These are phyloP conservation scores for Callopanchax toddi DNA, from an alignment of 2,113 vertebrate genomes.

Conservation along the genomic window DNA sequence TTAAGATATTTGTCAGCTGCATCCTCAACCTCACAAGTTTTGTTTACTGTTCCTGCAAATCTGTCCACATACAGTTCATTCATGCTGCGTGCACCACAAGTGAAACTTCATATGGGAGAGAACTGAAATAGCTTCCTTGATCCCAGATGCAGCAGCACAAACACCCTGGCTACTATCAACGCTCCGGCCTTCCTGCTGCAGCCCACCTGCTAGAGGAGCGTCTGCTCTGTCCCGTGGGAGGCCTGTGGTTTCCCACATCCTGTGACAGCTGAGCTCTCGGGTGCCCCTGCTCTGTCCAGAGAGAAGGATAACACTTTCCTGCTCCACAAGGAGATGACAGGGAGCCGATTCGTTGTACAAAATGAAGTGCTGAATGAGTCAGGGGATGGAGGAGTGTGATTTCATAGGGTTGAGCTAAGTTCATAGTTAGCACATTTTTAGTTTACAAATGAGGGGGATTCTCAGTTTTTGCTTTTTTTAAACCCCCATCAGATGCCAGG, in stretches of 20 bases:
- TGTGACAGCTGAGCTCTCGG: conserved; percentile 84
- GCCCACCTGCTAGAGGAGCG: conserved; percentile 28
- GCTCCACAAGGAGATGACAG: not conserved
- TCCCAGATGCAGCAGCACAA: conserved; percentile 30
- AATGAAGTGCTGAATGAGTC: not conserved
- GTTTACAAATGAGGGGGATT: not conserved
- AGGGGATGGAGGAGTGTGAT: not conserved
- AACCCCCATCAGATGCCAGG: conserved; percentile 11
- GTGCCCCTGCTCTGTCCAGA: conserved; percentile 67
- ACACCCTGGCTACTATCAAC: conserved; percentile 30
- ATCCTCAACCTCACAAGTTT: not conserved
- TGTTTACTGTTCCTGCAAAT: not conserved
- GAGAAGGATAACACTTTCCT: conserved; percentile 1
- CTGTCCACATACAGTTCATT: not conserved
- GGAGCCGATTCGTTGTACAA: not conserved
- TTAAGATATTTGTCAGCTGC: not conserved
- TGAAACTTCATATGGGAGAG: conserved; percentile 5
- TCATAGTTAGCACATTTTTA: not conserved
- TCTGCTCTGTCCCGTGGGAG: conserved; percentile 63
- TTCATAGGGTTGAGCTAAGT: not conserved
- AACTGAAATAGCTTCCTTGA: conserved; percentile 14
- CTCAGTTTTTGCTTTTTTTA: not conserved
- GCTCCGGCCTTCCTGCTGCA: conserved; percentile 13
- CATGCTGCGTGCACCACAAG: conserved; percentile 1
- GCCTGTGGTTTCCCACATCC: conserved; percentile 82